A percentile compares a stretch with the other conserved stretches of the same genome.
These are phyloP conservation scores for Pelecanus crispus DNA, from an alignment of 2,113 vertebrate genomes.

Conservation along the genomic window DNA sequence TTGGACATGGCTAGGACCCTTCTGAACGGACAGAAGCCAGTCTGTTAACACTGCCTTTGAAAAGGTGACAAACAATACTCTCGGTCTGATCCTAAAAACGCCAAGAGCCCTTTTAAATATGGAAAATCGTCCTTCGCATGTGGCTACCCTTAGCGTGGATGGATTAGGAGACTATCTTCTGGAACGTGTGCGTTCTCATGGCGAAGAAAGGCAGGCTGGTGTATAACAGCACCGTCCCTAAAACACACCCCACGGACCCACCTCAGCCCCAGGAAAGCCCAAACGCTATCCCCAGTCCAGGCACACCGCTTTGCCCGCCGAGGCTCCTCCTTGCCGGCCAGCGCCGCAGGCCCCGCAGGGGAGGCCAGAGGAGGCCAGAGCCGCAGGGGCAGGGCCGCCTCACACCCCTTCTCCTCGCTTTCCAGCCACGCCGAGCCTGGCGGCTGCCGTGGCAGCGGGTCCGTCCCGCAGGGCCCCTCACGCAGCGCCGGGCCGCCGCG, in stretches of 20 bases:
- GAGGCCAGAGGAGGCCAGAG: background rate
- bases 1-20: fast-evolving
- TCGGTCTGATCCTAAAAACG: background rate
- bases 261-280: too few relatives aligned
- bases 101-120: background rate
- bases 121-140: fast-evolving
- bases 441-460: background rate
- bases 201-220: fast-evolving
- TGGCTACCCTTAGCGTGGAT: fast-evolving
- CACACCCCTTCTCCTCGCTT: too few relatives aligned
- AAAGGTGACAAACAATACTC: background rate
- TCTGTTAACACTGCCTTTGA: background rate
- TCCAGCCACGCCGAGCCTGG: background rate
- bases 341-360: background rate
- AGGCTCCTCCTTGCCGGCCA: too few relatives aligned
- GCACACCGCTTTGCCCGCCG: background rate
- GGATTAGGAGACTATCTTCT: fast-evolving
- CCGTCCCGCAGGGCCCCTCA: background rate
- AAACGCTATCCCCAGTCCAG: fast-evolving
- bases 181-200: fast-evolving
- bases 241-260: background rate
- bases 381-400: background rate
- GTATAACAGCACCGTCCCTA: fast-evolving
- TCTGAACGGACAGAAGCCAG: fast-evolving
- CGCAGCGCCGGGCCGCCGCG: too few relatives aligned